Conservation (phyloP, 2,888 invertebrate species). For the Diaphora mendica region DNA sequence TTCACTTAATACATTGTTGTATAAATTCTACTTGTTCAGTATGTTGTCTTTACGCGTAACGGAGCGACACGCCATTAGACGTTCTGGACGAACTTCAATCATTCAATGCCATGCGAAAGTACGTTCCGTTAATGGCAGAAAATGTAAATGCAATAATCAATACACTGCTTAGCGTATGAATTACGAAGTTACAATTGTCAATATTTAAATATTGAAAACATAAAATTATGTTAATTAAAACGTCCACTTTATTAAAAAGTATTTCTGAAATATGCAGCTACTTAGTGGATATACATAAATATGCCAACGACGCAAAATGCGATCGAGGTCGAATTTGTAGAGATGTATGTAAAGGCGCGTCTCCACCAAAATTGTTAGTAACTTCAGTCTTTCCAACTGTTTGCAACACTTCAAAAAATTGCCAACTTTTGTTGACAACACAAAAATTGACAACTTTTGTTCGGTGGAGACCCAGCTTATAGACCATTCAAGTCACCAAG, state of each 20-base stretch:
- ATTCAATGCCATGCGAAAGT: constrained; percentile 9
- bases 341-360: constrained; percentile 9
- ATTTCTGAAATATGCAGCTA: neutral
- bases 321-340: constrained; percentile 16
- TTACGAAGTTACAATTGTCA: neutral
- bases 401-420: too few species aligned
- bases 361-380: too few species aligned
- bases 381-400: too few species aligned
- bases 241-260: neutral
- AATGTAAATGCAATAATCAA: neutral
- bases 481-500: neutral
- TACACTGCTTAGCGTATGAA: neutral
- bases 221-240: neutral
- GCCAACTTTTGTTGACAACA: too few species aligned
- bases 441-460: too few species aligned
- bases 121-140: constrained; percentile 13
- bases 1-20: neutral
- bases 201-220: neutral
- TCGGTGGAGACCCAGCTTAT: too few species aligned
- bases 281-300: neutral
- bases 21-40: neutral
- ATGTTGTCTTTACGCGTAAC: constrained; percentile 6
- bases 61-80: constrained; percentile 10
- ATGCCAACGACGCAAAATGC: constrained; percentile 18
- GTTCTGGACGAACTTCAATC: constrained; percentile 28